Conservation (phyloP, 2,888 invertebrate genomes). For the Chironomus tentans region DNA sequence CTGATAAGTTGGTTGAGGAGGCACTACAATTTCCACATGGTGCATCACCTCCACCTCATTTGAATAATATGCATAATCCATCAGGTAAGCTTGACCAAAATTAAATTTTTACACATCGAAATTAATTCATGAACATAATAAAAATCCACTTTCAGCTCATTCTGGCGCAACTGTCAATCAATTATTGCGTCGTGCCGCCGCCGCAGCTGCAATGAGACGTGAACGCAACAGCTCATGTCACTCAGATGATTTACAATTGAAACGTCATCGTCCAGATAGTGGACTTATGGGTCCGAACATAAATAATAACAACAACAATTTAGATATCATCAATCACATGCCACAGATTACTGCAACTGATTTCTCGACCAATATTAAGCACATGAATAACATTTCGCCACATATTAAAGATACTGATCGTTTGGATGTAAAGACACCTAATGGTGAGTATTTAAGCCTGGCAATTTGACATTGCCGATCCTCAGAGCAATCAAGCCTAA, state of each 20-base stretch:
- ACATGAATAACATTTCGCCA: constrained; percentile 43
- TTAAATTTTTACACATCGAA: background rate
- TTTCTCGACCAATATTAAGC: constrained; percentile 40
- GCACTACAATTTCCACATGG: constrained; percentile 38
- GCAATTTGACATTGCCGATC: background rate
- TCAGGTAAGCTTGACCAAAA: constrained; percentile 29
- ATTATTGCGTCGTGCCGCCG: constrained; percentile 53
- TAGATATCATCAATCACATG: constrained; percentile 45
- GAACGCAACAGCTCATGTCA: constrained; percentile 37
- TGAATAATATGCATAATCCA: constrained; percentile 43
- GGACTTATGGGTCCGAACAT: constrained; percentile 34
- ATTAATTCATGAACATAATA: background rate
- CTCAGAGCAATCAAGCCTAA: background rate
- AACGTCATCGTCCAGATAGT: constrained; percentile 40
- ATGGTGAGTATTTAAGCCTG: constrained; percentile 6
- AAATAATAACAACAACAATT: constrained; percentile 50
- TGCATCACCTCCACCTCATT: constrained; percentile 50
- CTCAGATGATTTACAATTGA: constrained; percentile 35
- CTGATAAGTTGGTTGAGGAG: constrained; percentile 46
- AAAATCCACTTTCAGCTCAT: constrained; percentile 22
- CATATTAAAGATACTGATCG: constrained; percentile 41
- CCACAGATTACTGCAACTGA: constrained; percentile 44
- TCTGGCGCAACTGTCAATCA: constrained; percentile 49
- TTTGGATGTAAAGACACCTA: constrained; percentile 32
- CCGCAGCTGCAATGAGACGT: constrained; percentile 40